Conservation (phyloP, 2,888 invertebrate species). For the Kryphioiulus occultus region DNA sequence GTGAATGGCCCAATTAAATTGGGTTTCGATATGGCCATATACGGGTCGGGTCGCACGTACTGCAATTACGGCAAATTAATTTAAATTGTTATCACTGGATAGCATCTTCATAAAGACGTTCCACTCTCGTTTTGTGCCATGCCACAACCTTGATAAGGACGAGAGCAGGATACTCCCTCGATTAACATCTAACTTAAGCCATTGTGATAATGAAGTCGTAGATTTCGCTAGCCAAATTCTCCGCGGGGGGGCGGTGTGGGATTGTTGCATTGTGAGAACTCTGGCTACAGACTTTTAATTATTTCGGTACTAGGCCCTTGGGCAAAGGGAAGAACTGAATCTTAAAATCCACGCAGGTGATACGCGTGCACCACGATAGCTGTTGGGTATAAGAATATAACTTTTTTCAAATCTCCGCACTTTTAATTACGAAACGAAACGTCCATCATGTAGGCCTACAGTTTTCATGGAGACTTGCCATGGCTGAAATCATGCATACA, state of each 20-base stretch:
- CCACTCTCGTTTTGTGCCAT: background rate
- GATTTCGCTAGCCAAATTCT: slow-evolving; percentile 6
- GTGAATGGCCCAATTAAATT: background rate
- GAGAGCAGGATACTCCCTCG: slow-evolving; percentile 14
- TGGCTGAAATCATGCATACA: background rate
- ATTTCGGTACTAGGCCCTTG: background rate
- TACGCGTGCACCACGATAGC: background rate
- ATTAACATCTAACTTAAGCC: slow-evolving; percentile 26
- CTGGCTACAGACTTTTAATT: background rate
- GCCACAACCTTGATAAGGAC: slow-evolving; percentile 33
- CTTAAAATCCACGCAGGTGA: slow-evolving; percentile 20
- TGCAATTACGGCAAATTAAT: background rate
- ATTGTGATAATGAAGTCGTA: slow-evolving; percentile 32
- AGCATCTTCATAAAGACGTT: slow-evolving; percentile 33
- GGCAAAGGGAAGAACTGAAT: background rate
- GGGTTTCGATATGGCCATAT: background rate
- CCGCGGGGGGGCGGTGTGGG: background rate
- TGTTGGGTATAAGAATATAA: background rate
- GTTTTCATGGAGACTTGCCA: background rate
- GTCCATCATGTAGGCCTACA: background rate
- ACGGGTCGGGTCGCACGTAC: background rate
- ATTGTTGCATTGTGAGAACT: slow-evolving; percentile 13
- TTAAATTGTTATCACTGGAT: background rate
- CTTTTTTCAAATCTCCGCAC: background rate
- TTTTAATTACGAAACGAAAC: background rate